Base-by-base conservation (phyloP, 2,797 vertebrate genomes). In the Chaenodraco wilsoni region DNA sequence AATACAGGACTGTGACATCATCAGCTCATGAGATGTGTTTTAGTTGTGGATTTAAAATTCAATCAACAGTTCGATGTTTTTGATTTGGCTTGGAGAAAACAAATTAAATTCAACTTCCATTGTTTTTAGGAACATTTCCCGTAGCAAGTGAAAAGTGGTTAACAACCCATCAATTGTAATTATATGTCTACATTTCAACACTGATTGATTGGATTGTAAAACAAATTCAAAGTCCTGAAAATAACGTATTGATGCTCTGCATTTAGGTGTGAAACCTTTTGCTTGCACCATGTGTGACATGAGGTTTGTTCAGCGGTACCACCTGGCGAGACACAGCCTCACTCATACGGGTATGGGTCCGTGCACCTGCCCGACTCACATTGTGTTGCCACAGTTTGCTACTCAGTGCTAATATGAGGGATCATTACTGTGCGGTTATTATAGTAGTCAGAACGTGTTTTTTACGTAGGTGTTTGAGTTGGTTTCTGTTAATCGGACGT, bases 261-360 rank as follows among this genome's bases (percentile, higher is more conserved):
- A n/a, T 91, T 91, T 89, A 94, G 93, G 93, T 90, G 93, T 93
- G 92, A 94, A 94, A 92, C 93, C 93, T 86, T 94, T 88, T 89
- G 93, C 92, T 89, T 94, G 93, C 9, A 90, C 92, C 89, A 92
- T 94, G 84, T 94, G 93, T 84, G 92, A 94, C 91, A 93, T 93
- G 92, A 92, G 92, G 88, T 94, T 94, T 93, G 87, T 93, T 88
- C 93, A 94, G 86, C 91, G 93, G 79, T 93, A 94, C 90, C 93
- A 93, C 88, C 93, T 94, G 93, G 88, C 92, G 12, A 92, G 93
- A 92, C 93, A 94, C 93, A 93, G 91, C 91, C 91, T 94, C 90
- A 94, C 90, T 87, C 93, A 93, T 92, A 92, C 91, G 86, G 92
- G 92, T 94, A 94, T 89, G 91, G 80, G 91, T 90, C 88, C 84